phyloP scores from a whole-genome alignment of 2,888 invertebrate genomes.

The Sepiola atlantica region DNA sequence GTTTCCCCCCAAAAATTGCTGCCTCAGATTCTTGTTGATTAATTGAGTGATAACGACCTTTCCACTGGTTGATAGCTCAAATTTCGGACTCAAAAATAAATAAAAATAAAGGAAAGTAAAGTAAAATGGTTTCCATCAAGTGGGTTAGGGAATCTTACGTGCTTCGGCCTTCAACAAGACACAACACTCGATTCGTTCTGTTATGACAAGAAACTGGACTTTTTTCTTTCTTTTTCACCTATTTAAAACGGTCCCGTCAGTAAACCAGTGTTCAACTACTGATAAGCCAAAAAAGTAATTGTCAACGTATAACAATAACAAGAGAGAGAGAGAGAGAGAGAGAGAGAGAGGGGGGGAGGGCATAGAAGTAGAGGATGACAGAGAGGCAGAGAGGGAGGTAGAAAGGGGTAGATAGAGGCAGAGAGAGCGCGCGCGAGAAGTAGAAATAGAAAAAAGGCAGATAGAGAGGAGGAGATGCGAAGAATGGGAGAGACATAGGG shows the following conservation, averaged over 20 bases:
- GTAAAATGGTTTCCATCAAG: background rate
- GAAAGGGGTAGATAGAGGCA: too few species aligned
- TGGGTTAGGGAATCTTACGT: background rate
- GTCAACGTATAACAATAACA: background rate
- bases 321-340: too few species aligned
- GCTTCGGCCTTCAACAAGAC: background rate
- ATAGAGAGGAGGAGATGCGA: too few species aligned
- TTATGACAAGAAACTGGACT: background rate
- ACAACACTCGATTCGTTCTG: background rate
- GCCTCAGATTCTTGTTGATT: background rate
- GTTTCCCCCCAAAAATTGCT: background rate
- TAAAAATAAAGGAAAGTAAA: too few species aligned
- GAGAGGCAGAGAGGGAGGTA: too few species aligned
- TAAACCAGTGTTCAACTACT: background rate
- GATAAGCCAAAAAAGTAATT: background rate
- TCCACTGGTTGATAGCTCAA: background rate
- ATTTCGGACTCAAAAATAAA: background rate
- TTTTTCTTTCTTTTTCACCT: background rate
- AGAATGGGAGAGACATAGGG: too few species aligned
- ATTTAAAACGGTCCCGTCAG: background rate
- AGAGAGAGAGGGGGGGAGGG: too few species aligned
- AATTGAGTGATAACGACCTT: constrained; percentile 32
- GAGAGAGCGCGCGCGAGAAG: too few species aligned
- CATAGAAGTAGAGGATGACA: too few species aligned
- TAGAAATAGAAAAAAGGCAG: too few species aligned